Evolutionary conservation across 2,113 vertebrate species (phyloP).

Genomic region (Empidonax traillii): DNA sequence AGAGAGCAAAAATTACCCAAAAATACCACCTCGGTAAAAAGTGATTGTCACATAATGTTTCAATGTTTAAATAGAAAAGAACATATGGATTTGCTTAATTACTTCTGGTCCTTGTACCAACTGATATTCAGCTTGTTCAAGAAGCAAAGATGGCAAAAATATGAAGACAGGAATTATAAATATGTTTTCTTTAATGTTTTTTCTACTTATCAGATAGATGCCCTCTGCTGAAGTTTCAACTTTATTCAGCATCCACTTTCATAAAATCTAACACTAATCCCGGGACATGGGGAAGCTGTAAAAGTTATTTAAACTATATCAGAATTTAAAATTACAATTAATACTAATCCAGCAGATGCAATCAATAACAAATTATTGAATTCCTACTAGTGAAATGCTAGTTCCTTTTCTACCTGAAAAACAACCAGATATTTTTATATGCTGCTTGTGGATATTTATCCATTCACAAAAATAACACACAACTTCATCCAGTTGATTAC

Average conservation of each 20-base stretch:
- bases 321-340: conserved; percentile 9
- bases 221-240: not conserved
- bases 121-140: not conserved
- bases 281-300: not conserved
- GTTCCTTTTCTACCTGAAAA: not conserved
- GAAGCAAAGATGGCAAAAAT: not conserved
- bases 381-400: not conserved
- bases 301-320: not conserved
- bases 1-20: not conserved
- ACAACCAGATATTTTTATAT: not conserved
- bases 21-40: not conserved
- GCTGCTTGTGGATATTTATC: not conserved
- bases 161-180: not conserved
- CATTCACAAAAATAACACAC: not conserved
- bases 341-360: not conserved
- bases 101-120: not conserved
- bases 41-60: not conserved
- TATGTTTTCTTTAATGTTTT: not conserved
- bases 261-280: not conserved
- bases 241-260: not conserved
- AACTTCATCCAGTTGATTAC: not conserved
- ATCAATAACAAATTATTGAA: not conserved
- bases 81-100: not conserved
- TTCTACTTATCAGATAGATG: not conserved
- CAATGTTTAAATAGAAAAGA: not conserved